These are phyloP conservation scores for Leucoraja ocellata DNA, from an alignment of 2,797 vertebrate species.

Conservation along the genomic window DNA sequence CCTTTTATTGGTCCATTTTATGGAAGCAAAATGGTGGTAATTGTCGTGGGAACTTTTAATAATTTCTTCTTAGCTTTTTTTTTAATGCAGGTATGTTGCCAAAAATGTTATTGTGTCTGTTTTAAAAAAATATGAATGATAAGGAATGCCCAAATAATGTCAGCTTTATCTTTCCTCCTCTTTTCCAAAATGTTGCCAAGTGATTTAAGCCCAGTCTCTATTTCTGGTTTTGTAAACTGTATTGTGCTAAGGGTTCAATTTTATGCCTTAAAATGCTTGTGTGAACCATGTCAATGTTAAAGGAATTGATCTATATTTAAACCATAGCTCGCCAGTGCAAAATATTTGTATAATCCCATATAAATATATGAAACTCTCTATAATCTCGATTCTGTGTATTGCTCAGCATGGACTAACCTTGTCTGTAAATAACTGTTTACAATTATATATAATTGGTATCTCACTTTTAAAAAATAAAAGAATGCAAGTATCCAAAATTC, in stretches of 20 bases:
- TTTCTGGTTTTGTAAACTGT: slow-evolving; percentile 46
- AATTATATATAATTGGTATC: slow-evolving; percentile 33
- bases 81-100: background rate
- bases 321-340: slow-evolving; percentile 46
- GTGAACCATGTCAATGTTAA: slow-evolving; percentile 43
- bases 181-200: background rate
- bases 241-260: slow-evolving; percentile 61
- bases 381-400: slow-evolving; percentile 57
- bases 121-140: background rate
- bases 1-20: background rate
- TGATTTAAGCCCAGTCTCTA: background rate
- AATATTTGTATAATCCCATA: slow-evolving; percentile 50
- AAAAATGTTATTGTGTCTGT: background rate
- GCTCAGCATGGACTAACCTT: slow-evolving; percentile 61
- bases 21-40: background rate
- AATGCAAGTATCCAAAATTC: background rate
- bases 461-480: slow-evolving; percentile 24
- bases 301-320: slow-evolving; percentile 44
- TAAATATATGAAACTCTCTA: slow-evolving; percentile 44
- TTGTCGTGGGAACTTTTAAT: slow-evolving; percentile 8
- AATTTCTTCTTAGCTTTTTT: background rate
- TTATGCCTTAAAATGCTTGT: slow-evolving; percentile 41
- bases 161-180: background rate
- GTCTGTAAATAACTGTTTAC: slow-evolving; percentile 48
- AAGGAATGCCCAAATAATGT: slow-evolving; percentile 21